A percentile compares a stretch with the other conserved stretches of the same genome.
Conservation (phyloP, 2,888 invertebrate genomes). For the Campoplex nolae region DNA sequence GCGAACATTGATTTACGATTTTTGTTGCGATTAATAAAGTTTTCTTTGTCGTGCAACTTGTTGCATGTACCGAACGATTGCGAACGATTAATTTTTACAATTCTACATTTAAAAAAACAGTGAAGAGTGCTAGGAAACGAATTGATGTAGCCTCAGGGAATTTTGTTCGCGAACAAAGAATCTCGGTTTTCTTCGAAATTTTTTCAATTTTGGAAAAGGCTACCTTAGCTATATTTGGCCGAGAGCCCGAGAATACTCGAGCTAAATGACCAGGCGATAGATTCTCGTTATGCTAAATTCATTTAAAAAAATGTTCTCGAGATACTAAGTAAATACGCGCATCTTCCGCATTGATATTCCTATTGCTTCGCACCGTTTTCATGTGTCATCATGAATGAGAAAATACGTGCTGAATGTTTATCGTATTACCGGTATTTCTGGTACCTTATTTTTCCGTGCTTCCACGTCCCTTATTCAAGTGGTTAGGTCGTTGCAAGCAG, state of each 20-base stretch:
- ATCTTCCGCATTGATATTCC: slow-evolving; percentile 12
- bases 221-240: not conserved
- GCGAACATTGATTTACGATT: not conserved
- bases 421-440: slow-evolving; percentile 75
- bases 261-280: not conserved
- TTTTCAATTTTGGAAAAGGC: too few species aligned
- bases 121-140: not conserved
- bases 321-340: not conserved
- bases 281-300: not conserved
- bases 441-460: slow-evolving; percentile 60
- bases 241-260: not conserved
- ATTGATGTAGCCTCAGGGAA: not conserved
- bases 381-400: slow-evolving; percentile 77
- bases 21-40: not conserved
- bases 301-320: not conserved
- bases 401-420: slow-evolving; percentile 77
- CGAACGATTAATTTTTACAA: not conserved
- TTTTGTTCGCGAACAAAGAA: not conserved
- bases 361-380: slow-evolving; percentile 34
- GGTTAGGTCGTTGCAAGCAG: slow-evolving; percentile 52
- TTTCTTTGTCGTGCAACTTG: not conserved
- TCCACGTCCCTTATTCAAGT: slow-evolving; percentile 65
- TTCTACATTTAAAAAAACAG: not conserved
- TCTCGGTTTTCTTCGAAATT: too few species aligned
- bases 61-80: not conserved